phyloP scores from a whole-genome alignment of 2,113 vertebrate genomes.

The Nothoprocta perdicaria region DNA sequence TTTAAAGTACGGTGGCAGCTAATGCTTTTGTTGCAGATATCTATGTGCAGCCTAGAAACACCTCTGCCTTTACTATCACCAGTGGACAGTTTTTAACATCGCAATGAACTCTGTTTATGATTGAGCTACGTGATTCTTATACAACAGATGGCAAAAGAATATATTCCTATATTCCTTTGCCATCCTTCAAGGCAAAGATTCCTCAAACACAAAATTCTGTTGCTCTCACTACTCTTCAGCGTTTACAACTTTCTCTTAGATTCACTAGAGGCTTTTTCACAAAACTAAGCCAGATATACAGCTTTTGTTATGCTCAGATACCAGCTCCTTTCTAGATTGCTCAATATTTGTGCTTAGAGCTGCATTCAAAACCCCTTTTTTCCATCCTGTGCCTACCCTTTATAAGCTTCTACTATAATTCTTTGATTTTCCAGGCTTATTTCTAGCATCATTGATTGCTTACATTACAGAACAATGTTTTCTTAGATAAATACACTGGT shows the following conservation, averaged over 20 bases:
- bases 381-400: no score
- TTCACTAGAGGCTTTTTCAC: background rate
- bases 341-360: no score
- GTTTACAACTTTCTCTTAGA: background rate
- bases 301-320: no score
- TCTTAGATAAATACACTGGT: background rate
- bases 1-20: background rate
- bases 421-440: no score
- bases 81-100: background rate
- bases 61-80: background rate
- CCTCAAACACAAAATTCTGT: background rate
- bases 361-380: no score
- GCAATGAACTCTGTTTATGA: background rate
- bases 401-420: no score
- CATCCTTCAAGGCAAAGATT: background rate
- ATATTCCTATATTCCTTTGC: background rate
- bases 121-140: background rate
- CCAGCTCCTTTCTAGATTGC: no score
- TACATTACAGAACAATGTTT: background rate
- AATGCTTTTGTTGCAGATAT: background rate
- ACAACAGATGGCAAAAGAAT: background rate
- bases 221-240: background rate
- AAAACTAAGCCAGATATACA: no score
- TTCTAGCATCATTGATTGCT: background rate
- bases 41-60: background rate